A percentile compares a stretch with the other conserved stretches of the same genome.
phyloP scores from a whole-genome alignment of 2,888 invertebrate genomes.

The Nasonovia ribisnigri region DNA sequence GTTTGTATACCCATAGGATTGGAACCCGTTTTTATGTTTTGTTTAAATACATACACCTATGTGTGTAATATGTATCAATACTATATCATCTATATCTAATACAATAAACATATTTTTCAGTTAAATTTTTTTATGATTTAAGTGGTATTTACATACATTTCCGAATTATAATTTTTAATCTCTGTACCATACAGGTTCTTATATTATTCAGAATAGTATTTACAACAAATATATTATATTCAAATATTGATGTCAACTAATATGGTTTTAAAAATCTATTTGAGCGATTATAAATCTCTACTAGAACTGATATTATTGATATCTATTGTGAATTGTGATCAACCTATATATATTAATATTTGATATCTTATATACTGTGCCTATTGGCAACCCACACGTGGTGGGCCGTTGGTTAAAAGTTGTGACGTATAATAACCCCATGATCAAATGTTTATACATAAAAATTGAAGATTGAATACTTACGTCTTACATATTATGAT shows the following conservation, averaged over 20 bases:
- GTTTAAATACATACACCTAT: not conserved
- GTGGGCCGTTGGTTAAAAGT: too few relatives aligned
- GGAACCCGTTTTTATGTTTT: not conserved
- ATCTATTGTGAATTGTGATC: too few relatives aligned
- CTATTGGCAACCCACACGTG: too few relatives aligned
- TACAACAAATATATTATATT: too few relatives aligned
- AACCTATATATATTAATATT: too few relatives aligned
- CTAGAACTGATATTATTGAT: too few relatives aligned
- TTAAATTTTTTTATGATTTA: not conserved
- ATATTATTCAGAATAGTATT: too few relatives aligned
- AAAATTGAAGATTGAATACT: not conserved
- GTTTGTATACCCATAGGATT: not conserved
- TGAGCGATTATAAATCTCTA: not conserved
- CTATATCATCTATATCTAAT: not conserved
- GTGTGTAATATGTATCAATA: not conserved
- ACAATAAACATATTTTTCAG: not conserved
- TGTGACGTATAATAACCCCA: too few relatives aligned
- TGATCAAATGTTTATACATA: not conserved
- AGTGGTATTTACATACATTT: not conserved
- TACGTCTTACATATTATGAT: not conserved
- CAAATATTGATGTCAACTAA: too few relatives aligned
- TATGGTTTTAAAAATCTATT: not conserved
- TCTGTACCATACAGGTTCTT: not conserved
- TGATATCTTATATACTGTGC: too few relatives aligned
- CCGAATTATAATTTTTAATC: not conserved